Evolutionary conservation across 2,888 invertebrate species (phyloP).

Genomic region (Platynereis dumerilii): DNA sequence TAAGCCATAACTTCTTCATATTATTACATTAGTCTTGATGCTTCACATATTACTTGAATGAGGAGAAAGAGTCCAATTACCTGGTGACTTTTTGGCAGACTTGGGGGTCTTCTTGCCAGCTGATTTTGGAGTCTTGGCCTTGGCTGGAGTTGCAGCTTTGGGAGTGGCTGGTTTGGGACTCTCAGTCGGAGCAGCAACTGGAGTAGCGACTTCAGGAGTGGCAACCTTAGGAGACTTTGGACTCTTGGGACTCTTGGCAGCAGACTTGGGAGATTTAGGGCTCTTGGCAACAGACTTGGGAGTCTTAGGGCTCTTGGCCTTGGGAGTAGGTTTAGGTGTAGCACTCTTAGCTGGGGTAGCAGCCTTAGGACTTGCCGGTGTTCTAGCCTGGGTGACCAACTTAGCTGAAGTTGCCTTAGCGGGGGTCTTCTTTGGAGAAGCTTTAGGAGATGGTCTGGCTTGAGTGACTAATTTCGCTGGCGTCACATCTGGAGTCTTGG

Average conservation of each 20-base stretch:
- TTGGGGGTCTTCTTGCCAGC: background rate
- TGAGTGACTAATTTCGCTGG: constrained; percentile 40
- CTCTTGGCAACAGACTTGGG: background rate
- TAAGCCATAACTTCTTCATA: too few species aligned
- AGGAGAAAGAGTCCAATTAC: too few species aligned
- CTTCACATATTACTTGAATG: too few species aligned
- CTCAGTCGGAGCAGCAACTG: background rate
- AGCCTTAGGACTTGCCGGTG: background rate
- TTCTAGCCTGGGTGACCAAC: background rate
- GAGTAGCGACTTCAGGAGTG: constrained; percentile 14
- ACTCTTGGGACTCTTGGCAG: too few species aligned
- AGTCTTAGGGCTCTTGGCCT: background rate
- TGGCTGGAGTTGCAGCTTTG: background rate
- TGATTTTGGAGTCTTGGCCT: constrained; percentile 6
- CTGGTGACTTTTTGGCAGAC: background rate
- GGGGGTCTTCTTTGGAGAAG: background rate
- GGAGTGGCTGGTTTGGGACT: background rate
- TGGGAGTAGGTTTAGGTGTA: background rate
- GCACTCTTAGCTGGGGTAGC: constrained; percentile 5
- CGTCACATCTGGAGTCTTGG: constrained; percentile 32
- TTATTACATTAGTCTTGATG: too few species aligned
- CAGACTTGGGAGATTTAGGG: too few species aligned
- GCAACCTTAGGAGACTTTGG: too few species aligned
- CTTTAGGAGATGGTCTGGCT: constrained; percentile 38
- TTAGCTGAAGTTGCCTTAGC: constrained; percentile 4